phyloP scores from a whole-genome alignment of 2,113 vertebrate genomes.

The Peucedramus taeniatus region DNA sequence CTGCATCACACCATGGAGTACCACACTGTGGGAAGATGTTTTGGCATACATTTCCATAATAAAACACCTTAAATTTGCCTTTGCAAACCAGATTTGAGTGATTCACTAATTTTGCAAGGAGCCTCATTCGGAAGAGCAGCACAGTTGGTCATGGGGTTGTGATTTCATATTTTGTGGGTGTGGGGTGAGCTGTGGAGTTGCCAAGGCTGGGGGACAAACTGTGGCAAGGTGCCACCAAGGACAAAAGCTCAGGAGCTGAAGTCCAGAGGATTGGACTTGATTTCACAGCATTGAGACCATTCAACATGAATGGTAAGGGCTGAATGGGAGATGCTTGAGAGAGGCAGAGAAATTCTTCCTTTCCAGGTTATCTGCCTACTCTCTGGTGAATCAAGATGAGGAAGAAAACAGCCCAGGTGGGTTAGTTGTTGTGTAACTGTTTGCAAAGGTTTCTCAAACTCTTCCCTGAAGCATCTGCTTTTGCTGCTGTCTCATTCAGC shows the following conservation, averaged over 20 bases:
- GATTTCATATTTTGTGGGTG: background rate
- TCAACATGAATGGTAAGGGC: fast-evolving
- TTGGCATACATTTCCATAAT: background rate
- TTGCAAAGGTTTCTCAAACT: background rate
- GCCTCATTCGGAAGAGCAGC: background rate
- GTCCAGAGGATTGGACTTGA: background rate
- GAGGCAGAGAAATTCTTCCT: background rate
- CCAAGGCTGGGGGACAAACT: background rate
- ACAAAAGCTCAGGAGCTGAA: background rate
- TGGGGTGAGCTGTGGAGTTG: background rate
- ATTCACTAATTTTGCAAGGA: background rate
- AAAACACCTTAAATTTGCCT: background rate
- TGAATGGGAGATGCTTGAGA: background rate
- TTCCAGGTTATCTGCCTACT: background rate
- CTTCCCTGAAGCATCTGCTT: background rate
- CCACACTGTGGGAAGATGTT: background rate
- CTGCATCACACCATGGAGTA: background rate
- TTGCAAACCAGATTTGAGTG: background rate
- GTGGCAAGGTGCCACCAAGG: background rate
- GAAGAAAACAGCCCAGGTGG: background rate
- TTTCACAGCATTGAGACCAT: background rate
- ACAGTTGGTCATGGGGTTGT: background rate
- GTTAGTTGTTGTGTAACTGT: background rate
- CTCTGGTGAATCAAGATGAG: background rate
- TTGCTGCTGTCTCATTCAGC: background rate